A percentile compares a stretch with the other conserved stretches of the same genome.
Conservation (phyloP, 2,113 vertebrate species). For the Anarhynchus alexandrinus region DNA sequence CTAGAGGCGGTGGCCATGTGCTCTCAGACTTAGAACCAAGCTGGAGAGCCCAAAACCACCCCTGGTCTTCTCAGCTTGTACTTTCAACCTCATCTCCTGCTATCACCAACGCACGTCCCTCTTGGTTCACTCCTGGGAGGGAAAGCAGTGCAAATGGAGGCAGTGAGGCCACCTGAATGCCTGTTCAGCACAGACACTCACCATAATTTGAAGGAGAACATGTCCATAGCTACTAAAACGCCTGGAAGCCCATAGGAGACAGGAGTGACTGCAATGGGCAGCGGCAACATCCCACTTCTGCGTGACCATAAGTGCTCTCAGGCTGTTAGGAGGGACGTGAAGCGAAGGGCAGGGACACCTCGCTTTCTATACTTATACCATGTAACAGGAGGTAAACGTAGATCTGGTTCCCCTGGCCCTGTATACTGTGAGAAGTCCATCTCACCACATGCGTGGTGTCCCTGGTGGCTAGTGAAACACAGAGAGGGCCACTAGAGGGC, state of each 20-base stretch:
- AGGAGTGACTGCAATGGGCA: rapidly evolving
- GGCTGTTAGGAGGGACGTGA: background rate
- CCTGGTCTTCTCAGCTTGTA: background rate
- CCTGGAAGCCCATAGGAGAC: rapidly evolving
- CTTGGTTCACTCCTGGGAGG: background rate
- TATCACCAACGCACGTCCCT: rapidly evolving
- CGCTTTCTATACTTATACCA: rapidly evolving
- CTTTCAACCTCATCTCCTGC: background rate
- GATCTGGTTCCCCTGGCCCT: background rate
- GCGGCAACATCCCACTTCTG: background rate
- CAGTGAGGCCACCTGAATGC: background rate
- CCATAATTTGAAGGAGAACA: background rate
- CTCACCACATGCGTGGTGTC: rapidly evolving
- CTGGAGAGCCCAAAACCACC: background rate
- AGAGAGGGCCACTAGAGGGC: slow-evolving; percentile 6
- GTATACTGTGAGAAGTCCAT: background rate
- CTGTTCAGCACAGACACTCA: background rate
- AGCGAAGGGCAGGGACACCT: rapidly evolving
- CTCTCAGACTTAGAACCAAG: background rate
- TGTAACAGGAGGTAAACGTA: rapidly evolving
- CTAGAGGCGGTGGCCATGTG: background rate
- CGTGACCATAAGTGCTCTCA: rapidly evolving
- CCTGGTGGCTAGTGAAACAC: background rate
- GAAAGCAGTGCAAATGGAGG: background rate
- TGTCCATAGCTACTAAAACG: background rate